Conservation (phyloP, 92 coral and sea anemone species). For the Heteractis magnifica region DNA sequence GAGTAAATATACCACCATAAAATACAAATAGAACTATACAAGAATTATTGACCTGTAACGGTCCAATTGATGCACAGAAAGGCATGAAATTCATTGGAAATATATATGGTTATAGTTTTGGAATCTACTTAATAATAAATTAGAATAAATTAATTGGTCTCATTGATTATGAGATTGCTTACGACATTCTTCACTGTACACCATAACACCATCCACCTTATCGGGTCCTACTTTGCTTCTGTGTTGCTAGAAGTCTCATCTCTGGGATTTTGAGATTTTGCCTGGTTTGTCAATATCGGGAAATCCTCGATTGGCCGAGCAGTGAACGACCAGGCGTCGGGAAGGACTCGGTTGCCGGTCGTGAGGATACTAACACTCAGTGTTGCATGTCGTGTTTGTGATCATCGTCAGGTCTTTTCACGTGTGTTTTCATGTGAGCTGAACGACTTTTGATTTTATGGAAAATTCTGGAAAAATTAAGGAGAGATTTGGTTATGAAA, state of each 20-base stretch:
- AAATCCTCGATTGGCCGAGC: background rate
- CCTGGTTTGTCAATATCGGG: background rate
- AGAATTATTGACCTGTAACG: background rate
- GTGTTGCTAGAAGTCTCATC: background rate
- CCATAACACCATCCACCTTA: background rate
- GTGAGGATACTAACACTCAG: background rate
- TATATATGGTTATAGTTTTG: background rate
- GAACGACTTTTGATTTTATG: conserved; percentile 98
- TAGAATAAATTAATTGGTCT: conserved; percentile 26
- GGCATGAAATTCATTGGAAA: background rate
- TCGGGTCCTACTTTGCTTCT: background rate
- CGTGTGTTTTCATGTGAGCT: conserved; percentile 99
- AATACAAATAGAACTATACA: conserved; percentile 45
- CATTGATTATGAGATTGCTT: background rate
- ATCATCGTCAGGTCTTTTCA: conserved; percentile 87
- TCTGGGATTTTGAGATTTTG: background rate
- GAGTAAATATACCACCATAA: conserved; percentile 19
- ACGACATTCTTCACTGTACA: background rate
- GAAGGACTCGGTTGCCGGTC: background rate
- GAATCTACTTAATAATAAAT: conserved; percentile 16
- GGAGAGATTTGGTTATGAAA: background rate
- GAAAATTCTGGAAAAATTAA: conserved; percentile 67
- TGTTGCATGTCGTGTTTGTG: conserved; percentile 47
- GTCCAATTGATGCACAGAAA: background rate
- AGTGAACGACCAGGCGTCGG: background rate